Conservation (phyloP, 2,797 vertebrate species). For the Novumbra hubbsi region DNA sequence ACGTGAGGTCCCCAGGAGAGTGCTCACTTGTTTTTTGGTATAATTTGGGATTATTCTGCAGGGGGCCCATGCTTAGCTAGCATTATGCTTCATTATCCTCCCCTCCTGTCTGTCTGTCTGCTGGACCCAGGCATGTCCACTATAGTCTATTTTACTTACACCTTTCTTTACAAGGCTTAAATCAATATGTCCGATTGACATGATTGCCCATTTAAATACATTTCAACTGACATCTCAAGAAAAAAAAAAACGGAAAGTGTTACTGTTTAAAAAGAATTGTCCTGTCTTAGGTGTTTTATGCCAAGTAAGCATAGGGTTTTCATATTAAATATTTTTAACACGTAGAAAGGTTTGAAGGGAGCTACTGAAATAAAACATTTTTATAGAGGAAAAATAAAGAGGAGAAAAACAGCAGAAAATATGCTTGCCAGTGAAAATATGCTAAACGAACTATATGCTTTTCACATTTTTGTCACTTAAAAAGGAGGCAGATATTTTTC, state of each 20-base stretch:
- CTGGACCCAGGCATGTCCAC: constrained; percentile 37
- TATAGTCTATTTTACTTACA: constrained; percentile 59
- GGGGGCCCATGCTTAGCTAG: constrained; percentile 59
- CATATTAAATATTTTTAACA: not conserved
- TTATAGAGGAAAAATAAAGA: not conserved
- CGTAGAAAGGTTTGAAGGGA: not conserved
- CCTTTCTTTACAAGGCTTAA: constrained; percentile 48
- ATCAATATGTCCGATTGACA: constrained; percentile 66
- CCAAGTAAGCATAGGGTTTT: not conserved
- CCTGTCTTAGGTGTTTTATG: not conserved
- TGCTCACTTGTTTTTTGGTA: constrained; percentile 65
- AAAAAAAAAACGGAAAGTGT: not conserved
- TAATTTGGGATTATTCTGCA: constrained; percentile 75
- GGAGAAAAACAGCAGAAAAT: not conserved
- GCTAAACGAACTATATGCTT: constrained; percentile 19
- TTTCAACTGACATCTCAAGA: constrained; percentile 48
- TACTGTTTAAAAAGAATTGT: constrained; percentile 5
- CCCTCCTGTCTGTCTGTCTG: constrained; percentile 34
- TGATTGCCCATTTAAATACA: constrained; percentile 60
- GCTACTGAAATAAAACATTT: not conserved
- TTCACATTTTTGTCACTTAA: constrained; percentile 49
- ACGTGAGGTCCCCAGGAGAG: constrained; percentile 72
- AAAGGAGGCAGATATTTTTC: constrained; percentile 56
- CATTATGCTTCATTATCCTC: constrained; percentile 71
- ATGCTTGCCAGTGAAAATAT: constrained; percentile 12